A percentile compares a stretch with the other conserved stretches of the same genome.
These are phyloP conservation scores for Drosophila nikananu DNA, from an alignment of 1,140 invertebrate species.

Conservation along the genomic window DNA sequence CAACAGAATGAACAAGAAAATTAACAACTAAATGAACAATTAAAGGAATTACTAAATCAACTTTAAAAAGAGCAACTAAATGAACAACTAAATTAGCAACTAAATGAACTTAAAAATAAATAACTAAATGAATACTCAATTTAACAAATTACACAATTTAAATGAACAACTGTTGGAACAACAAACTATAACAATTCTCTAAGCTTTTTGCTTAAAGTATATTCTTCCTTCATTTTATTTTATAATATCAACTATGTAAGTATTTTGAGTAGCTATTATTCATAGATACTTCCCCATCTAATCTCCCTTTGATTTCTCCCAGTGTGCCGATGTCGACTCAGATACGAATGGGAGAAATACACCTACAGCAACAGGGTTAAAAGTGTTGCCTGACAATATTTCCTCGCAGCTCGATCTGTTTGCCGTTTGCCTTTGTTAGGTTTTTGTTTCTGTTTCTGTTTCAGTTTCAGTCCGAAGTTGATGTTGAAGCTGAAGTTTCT, in stretches of 20 bases:
- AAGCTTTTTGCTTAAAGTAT: too few relatives aligned
- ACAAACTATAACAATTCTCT: too few relatives aligned
- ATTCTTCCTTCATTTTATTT: too few relatives aligned
- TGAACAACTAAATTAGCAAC: too few relatives aligned
- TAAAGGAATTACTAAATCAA: background rate
- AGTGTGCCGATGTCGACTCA: constrained; percentile 8
- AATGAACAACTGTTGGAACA: background rate
- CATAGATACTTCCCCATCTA: background rate
- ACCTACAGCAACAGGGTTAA: constrained; percentile 54
- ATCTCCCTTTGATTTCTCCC: background rate
- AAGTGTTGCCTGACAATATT: constrained; percentile 80
- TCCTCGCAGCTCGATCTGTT: constrained; percentile 69
- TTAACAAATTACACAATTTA: too few relatives aligned
- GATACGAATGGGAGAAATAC: constrained; percentile 10
- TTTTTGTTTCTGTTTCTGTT: constrained; percentile 52
- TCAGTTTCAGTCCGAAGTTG: constrained; percentile 25
- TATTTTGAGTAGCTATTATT: too few relatives aligned
- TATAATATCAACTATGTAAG: too few relatives aligned
- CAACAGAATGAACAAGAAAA: too few relatives aligned
- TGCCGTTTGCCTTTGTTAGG: constrained; percentile 54
- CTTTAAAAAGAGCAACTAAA: background rate
- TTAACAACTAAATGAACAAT: too few relatives aligned
- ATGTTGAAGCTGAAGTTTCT: constrained; percentile 24
- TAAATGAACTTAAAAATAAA: too few relatives aligned
- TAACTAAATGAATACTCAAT: too few relatives aligned